Percentiles rank a stretch among this genome's conserved stretches.
Evolutionary conservation across 2,113 vertebrate species (phyloP).

Genomic region (Thermophis baileyi): DNA sequence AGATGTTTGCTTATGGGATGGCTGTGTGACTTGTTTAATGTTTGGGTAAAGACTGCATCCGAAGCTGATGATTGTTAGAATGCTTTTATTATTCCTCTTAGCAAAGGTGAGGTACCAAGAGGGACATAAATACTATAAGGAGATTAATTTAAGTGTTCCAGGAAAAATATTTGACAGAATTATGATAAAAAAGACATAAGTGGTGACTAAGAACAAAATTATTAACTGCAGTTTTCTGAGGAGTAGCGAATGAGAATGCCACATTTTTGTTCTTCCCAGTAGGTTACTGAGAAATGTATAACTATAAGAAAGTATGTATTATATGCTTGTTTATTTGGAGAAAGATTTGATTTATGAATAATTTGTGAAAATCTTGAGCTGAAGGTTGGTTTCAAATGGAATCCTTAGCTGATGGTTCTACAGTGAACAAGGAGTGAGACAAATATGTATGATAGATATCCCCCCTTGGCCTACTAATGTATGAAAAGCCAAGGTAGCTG

Average conservation of each 20-base stretch:
- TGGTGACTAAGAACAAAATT: not conserved
- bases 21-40: not conserved
- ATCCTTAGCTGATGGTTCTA: not conserved
- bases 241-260: not conserved
- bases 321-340: not conserved
- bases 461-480: not conserved
- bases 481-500: not conserved
- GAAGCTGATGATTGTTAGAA: not conserved
- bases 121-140: not conserved
- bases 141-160: not conserved
- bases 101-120: not conserved
- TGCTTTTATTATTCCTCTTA: not conserved
- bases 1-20: not conserved
- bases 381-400: not conserved
- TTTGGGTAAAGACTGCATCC: not conserved
- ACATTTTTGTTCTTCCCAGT: not conserved
- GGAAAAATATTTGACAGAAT: not conserved
- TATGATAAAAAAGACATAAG: not conserved
- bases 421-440: not conserved
- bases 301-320: not conserved
- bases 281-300: not conserved
- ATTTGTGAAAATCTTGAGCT: not conserved
- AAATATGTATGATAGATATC: not conserved
- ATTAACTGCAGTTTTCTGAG: not conserved
- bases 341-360: not conserved